Base-by-base conservation (phyloP, 2,888 invertebrate species). In the Odontothrips loti region DNA sequence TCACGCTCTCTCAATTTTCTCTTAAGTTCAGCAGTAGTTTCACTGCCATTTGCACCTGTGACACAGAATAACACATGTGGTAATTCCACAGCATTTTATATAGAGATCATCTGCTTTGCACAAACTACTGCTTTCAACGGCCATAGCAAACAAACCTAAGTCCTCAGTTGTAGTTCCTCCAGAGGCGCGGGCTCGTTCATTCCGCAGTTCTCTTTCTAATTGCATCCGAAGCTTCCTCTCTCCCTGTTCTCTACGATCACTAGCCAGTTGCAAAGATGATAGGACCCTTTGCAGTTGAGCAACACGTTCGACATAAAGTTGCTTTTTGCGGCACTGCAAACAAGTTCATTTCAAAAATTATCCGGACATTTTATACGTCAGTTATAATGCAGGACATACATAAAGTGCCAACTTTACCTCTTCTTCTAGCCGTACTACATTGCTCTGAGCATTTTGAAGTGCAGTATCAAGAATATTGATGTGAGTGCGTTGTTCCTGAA, bases 391-490 rank as follows among this genome's bases (percentile, higher is more conserved):
- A 6, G 6, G 34, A 43, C 34, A 43, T 6, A 43, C 34, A 79
- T 82, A 83, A 51, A 79, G 48, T 43, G 80, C 20, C 27, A 75
- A 47, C 83, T 85, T 84, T 87, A 95, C 95, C 90, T 96, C 96
- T 86, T 96, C 96, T 88, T 97, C 96, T 1, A 96, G 90, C 34
- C 94, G 90, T 80, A 95, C 93, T 79, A 96, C 94, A 87, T 96
- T 96, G 82, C 93, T 92, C 88, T 97, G 97, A 10, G 96, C 96
- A 88, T 96, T 96, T 81, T 94, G 95, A 83, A 97, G 90, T 81
- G 97, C 97, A 43, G 94, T 95, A 87, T 97, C 96, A 81, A 97
- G 90, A 85, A 97, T 96, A 85, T 96, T 96, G 86, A 97, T 96
- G 87, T 97, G 96, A 47, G 95, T 96, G 83, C 96, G 90, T 86